Evolutionary conservation across 2,797 vertebrate species (phyloP), one percentile per base, ranked within the genome.

Genomic region (Steatocranus sp.): DNA sequence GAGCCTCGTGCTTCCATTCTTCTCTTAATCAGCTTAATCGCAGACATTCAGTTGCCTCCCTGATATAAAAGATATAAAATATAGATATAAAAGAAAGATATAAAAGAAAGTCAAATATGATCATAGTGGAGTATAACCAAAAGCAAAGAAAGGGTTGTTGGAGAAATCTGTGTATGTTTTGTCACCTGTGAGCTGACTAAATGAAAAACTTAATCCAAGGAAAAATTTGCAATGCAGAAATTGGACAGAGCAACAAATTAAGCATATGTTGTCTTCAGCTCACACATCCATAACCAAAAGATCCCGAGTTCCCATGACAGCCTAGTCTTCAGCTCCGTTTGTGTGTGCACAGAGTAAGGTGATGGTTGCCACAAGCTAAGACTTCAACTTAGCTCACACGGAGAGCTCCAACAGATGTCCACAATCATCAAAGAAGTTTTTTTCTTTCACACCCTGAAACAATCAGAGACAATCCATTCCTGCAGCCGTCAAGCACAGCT

Each of bases 371-470:
- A 43, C 48, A 4, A 34, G 79, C 82, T 15, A 27, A 83, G 75
- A 68, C 30, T 11, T 58, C 79, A 17, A 11, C 4, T 68, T 70
- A 61, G 78, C 38, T 18, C 25, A 15, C 82, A 68, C 14, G 38
- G 41, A 43, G 76, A 83, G 83, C 84, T 86, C 82, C 79, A 83
- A 84, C 84, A 83, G 27, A 63, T 36, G 85, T 77, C 66, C 10
- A 14, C 79, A 20, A 66, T 78, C 87, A 86, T 91, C 91, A 91
- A 85, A 89, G 81, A 75, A 17, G 56, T 68, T 66, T 86, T 20
- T 70, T 61, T 76, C 82, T 79, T 63, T 50, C 78, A 84, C 75
- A 77, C 79, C 27, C 61, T 76, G 66, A 88, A 88, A 91, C 75
- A 85, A 87, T 77, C 77, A 82, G 76, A 85, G 23, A 79, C 54